phyloP scores from a whole-genome alignment of 2,113 vertebrate species.

The Tragelaphus buxtoni region DNA sequence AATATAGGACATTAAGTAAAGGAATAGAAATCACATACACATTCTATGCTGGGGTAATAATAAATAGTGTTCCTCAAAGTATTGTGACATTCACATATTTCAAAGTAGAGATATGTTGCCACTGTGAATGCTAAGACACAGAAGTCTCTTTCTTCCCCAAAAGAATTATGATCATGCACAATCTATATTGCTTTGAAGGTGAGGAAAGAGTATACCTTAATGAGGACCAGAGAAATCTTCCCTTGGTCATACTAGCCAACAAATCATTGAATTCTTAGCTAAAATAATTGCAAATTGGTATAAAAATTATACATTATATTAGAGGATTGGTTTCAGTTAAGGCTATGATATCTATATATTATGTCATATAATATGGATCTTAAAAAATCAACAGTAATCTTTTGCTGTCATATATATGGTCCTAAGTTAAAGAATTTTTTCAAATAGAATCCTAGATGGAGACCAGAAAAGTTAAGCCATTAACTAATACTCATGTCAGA shows the following conservation, averaged over 20 bases:
- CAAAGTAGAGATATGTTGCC: neutral
- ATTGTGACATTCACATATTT: neutral
- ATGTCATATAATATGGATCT: neutral
- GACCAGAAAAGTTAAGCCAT: neutral
- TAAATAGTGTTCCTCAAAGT: neutral
- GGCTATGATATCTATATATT: neutral
- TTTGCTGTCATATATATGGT: neutral
- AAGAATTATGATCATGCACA: neutral
- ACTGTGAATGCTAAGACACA: neutral
- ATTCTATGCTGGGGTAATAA: neutral
- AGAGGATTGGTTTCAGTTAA: neutral
- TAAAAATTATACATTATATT: neutral
- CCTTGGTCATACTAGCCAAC: neutral
- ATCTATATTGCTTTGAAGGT: neutral
- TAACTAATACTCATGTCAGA: neutral
- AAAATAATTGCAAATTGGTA: neutral
- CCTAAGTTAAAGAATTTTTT: neutral
- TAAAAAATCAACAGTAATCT: neutral
- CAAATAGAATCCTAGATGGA: neutral
- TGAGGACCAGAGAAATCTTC: neutral
- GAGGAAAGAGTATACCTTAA: neutral
- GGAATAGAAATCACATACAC: neutral
- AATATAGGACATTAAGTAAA: neutral
- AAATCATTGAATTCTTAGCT: neutral
- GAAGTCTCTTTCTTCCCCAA: neutral